Conservation (phyloP, 2,888 invertebrate genomes). For the Amiota mariae region DNA sequence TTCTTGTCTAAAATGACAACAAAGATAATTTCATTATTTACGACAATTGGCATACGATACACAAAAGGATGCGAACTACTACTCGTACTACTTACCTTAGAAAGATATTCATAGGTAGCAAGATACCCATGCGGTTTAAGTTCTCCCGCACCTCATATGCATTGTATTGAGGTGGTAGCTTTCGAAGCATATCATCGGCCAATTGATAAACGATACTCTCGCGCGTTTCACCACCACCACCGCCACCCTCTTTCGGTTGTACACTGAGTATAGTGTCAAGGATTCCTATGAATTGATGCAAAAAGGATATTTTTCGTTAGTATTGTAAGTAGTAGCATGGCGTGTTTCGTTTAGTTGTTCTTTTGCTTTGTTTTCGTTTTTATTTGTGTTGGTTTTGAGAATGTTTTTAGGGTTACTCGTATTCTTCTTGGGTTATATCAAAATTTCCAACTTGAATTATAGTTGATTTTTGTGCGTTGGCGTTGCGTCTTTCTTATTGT, state of each 20-base stretch:
- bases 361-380: neutral
- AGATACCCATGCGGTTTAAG: slow-evolving; percentile 90
- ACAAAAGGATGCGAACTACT: slow-evolving; percentile 6
- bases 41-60: neutral
- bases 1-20: slow-evolving; percentile 76
- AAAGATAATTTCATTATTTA: slow-evolving; percentile 14
- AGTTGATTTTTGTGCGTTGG: too few relatives aligned
- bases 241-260: slow-evolving; percentile 96
- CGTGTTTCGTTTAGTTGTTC: neutral
- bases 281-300: slow-evolving; percentile 76
- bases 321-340: too few relatives aligned
- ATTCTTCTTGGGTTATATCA: too few relatives aligned
- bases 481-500: too few relatives aligned
- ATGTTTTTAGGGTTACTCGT: too few relatives aligned
- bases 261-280: slow-evolving; percentile 95
- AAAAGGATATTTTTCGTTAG: too few relatives aligned
- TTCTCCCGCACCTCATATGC: slow-evolving; percentile 93
- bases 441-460: too few relatives aligned
- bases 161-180: slow-evolving; percentile 89
- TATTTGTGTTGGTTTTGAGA: neutral
- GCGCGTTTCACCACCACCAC: slow-evolving; percentile 91
- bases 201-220: slow-evolving; percentile 93
- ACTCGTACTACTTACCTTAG: slow-evolving; percentile 76
- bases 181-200: slow-evolving; percentile 93
- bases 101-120: slow-evolving; percentile 97